Base-by-base conservation (phyloP, 1,140 invertebrate species). In the Drosophila elegans region DNA sequence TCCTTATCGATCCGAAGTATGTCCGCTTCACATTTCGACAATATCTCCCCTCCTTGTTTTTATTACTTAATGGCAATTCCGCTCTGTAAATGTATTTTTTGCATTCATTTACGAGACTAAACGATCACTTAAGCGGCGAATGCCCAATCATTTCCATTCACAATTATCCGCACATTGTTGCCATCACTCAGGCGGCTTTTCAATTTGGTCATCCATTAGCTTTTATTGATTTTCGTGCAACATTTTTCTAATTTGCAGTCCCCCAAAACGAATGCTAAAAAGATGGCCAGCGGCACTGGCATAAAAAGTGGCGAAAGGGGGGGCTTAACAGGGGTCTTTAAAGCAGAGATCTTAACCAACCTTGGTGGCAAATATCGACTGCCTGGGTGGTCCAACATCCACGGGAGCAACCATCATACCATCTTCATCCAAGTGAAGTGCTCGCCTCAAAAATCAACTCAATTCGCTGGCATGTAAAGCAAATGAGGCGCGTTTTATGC, bases 401-500 rank as follows among this genome's bases (percentile, higher is more conserved):
- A 9, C 49, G 25, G 64, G 41, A 38, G 45, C 60, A 36, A n/a
- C 10, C 2, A 39, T 11, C 55, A 46, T 21, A 52, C 45, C 57
- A 45, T 55, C 57, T 38, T 36, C 48, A 48, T 61, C 32, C 56
- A 51, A 44, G 39, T 44, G 60, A 44, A 63, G 60, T 54, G 39
- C 60, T 84, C 74, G 63, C 29, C 27, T 76, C 64, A 77, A 84
- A 89, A 84, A 72, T 74, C 49, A 80, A 86, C 78, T 78, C 79
- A 62, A 82, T 53, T 73, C 68, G 53, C 69, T 72, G 75, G 84
- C 84, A 86, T 86, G 83, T 86, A 88, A 88, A 83, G 84, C 80
- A 88, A 88, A 88, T 88, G 84, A 89, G 84, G 72, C 62, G 85
- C 76, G 57, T 74, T 83, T 88, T 88, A 88, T 88, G 84, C 84